A percentile compares a stretch with the other conserved stretches of the same genome.
Evolutionary conservation across 2,797 vertebrate genomes (phyloP).

Genomic region (Bovichtus diacanthus): DNA sequence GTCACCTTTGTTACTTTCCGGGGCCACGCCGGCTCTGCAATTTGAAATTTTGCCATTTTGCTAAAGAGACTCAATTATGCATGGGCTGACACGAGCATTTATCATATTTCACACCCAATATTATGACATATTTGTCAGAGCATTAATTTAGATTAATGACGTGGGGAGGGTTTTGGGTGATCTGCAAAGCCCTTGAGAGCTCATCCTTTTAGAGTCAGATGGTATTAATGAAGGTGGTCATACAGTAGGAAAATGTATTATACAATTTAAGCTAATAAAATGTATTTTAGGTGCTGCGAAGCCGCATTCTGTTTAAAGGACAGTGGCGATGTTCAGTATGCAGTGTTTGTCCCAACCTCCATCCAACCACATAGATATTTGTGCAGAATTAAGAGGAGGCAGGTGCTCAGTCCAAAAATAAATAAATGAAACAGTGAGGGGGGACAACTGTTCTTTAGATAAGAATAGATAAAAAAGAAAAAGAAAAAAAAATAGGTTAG

Average conservation of each 20-base stretch:
- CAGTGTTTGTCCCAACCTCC: slow-evolving; percentile 32
- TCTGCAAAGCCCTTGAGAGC: slow-evolving; percentile 78
- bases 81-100: slow-evolving; percentile 78
- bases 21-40: slow-evolving; percentile 49
- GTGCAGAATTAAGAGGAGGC: slow-evolving; percentile 53
- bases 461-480: slow-evolving; percentile 44
- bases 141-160: slow-evolving; percentile 88
- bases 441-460: slow-evolving; percentile 28
- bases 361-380: slow-evolving; percentile 29
- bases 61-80: slow-evolving; percentile 80
- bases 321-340: slow-evolving; percentile 4
- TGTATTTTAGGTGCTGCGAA: slow-evolving; percentile 14
- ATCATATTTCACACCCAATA: slow-evolving; percentile 84
- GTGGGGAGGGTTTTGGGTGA: slow-evolving; percentile 66
- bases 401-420: slow-evolving; percentile 62
- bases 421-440: slow-evolving; percentile 42
- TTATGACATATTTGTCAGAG: slow-evolving; percentile 88
- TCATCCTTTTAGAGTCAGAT: slow-evolving; percentile 75
- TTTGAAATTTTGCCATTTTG: slow-evolving; percentile 74
- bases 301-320: slow-evolving; percentile 24
- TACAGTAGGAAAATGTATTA: slow-evolving; percentile 46
- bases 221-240: slow-evolving; percentile 68
- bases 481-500: slow-evolving; percentile 48
- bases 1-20: slow-evolving; percentile 74
- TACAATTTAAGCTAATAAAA: slow-evolving; percentile 37